These are phyloP conservation scores for Lacerta agilis DNA, from an alignment of 2,797 vertebrate species.

Conservation along the genomic window DNA sequence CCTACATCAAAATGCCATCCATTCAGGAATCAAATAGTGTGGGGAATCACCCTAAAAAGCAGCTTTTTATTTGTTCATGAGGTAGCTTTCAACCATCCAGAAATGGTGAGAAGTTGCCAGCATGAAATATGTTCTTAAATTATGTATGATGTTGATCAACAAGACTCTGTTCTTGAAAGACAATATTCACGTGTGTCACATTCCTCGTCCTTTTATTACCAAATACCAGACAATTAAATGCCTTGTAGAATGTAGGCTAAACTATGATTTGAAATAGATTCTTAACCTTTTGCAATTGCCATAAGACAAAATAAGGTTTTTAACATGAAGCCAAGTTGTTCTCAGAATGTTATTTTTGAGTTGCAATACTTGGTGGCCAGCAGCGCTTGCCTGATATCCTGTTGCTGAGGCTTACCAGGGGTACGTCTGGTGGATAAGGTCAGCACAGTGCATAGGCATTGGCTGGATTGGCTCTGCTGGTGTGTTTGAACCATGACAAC, in stretches of 20 bases:
- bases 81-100: fast-evolving
- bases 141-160: not conserved
- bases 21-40: not conserved
- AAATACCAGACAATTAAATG: not conserved
- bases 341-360: not conserved
- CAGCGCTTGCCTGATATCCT: too few species aligned
- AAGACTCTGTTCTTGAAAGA: not conserved
- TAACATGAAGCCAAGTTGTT: not conserved
- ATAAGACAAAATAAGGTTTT: not conserved
- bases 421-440: too few species aligned
- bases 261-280: not conserved
- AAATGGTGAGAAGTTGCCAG: not conserved
- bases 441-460: too few species aligned
- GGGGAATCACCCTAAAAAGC: not conserved
- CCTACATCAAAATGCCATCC: not conserved
- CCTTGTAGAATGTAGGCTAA: not conserved
- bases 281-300: not conserved
- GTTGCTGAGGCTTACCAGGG: too few species aligned
- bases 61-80: not conserved
- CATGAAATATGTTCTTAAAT: conserved; percentile 6
- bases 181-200: fast-evolving
- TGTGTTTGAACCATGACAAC: too few species aligned
- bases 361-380: too few species aligned
- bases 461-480: too few species aligned
- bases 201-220: conserved; percentile 17